These are phyloP conservation scores for Empis stercorea DNA, from an alignment of 2,888 invertebrate genomes.

Conservation along the genomic window DNA sequence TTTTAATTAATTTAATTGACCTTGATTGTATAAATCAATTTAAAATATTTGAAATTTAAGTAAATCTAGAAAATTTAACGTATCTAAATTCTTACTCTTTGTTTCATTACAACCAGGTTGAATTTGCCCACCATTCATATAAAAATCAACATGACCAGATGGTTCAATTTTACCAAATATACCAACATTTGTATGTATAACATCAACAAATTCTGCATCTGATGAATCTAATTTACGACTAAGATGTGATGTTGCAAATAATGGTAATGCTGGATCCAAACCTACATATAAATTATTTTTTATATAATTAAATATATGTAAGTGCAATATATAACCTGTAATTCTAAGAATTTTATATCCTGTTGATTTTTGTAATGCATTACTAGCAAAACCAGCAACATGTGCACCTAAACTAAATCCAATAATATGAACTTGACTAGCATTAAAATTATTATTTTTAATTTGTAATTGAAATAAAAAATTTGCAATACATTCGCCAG, in stretches of 20 bases:
- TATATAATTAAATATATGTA: not conserved
- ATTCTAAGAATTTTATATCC: conserved; percentile 29
- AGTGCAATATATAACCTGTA: conserved; percentile 25
- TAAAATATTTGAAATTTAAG: too few relatives aligned
- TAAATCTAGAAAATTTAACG: too few relatives aligned
- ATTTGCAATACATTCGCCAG: conserved; percentile 42
- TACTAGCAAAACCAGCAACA: conserved; percentile 37
- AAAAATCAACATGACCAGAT: conserved; percentile 50
- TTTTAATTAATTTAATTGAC: too few relatives aligned
- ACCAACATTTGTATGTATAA: conserved; percentile 45
- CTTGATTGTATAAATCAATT: too few relatives aligned
- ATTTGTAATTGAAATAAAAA: conserved; percentile 26
- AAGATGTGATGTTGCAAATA: conserved; percentile 40
- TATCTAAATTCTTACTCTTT: conserved; percentile 13
- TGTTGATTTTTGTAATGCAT: conserved; percentile 20
- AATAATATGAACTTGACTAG: conserved; percentile 38
- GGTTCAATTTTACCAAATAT: conserved; percentile 44
- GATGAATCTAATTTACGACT: conserved; percentile 39
- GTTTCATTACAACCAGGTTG: conserved; percentile 17
- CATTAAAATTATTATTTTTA: conserved; percentile 25
- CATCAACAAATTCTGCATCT: conserved; percentile 44
- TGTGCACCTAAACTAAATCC: conserved; percentile 49
- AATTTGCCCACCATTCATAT: conserved; percentile 40
- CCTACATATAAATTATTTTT: conserved; percentile 25
- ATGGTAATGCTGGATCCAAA: conserved; percentile 50